Evolutionary conservation across 1,140 invertebrate genomes (phyloP).

Genomic region (Pentalonia nigronervosa): DNA sequence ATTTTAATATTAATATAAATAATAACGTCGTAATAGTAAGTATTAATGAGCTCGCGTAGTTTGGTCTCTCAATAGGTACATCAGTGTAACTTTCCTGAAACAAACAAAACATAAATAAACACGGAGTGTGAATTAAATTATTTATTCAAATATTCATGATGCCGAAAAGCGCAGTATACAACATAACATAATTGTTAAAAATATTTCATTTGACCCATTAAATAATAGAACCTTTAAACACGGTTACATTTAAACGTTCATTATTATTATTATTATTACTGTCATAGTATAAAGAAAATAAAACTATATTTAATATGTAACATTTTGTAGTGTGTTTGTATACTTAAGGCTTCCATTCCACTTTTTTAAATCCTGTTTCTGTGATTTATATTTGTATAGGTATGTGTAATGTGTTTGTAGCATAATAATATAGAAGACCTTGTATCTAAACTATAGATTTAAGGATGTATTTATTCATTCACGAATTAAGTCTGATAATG

Average conservation of each 20-base stretch:
- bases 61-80: neutral
- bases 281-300: neutral
- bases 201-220: neutral
- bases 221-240: neutral
- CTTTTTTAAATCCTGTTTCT: constrained; percentile 23
- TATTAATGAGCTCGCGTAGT: neutral
- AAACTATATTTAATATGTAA: constrained; percentile 22
- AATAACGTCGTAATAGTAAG: neutral
- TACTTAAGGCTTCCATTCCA: constrained; percentile 52
- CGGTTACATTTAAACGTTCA: neutral
- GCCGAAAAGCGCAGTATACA: neutral
- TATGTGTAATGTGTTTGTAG: constrained; percentile 16
- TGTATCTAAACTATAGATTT: constrained; percentile 29
- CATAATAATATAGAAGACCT: neutral
- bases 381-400: constrained; percentile 48
- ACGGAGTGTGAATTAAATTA: neutral
- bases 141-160: neutral
- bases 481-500: constrained; percentile 54
- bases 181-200: neutral
- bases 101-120: constrained; percentile 31
- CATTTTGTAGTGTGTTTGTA: constrained; percentile 20
- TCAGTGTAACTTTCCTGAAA: constrained; percentile 46
- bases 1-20: neutral
- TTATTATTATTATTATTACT: neutral
- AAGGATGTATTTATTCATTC: constrained; percentile 34